Conservation (phyloP, 2,797 vertebrate species). For the Gallinago stenura region DNA sequence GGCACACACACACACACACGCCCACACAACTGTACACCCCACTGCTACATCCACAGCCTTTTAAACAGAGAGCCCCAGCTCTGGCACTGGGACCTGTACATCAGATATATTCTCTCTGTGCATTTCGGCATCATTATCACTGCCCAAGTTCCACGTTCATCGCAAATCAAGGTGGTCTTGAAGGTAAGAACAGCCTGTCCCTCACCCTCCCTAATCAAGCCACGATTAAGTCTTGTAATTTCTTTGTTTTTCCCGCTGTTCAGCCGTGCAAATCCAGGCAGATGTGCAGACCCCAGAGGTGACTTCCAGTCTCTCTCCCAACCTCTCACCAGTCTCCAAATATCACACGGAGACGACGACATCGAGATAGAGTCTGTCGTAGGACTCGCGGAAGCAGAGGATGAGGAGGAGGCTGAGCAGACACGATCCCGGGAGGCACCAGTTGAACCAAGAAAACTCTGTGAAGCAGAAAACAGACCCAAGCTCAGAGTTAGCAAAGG, state of each 20-base stretch:
- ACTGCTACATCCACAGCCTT: conserved; percentile 57
- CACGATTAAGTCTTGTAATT: conserved; percentile 24
- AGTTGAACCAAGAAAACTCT: conserved; percentile 98
- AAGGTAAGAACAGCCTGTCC: background rate
- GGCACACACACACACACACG: conserved; percentile 5
- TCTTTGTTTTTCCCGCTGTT: conserved; percentile 47
- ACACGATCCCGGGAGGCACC: conserved; percentile 95
- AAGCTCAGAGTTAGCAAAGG: background rate
- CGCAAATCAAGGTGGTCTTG: conserved; percentile 31
- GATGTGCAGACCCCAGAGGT: conserved; percentile 60
- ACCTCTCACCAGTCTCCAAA: background rate
- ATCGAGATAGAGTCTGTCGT: conserved; percentile 97
- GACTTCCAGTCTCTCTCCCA: conserved; percentile 62
- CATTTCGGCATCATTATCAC: conserved; percentile 23
- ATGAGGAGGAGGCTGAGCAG: conserved; percentile 94
- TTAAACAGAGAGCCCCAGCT: conserved; percentile 39
- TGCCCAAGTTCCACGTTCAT: conserved; percentile 31
- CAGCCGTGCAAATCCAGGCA: conserved; percentile 81
- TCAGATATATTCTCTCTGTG: conserved; percentile 11
- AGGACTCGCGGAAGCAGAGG: conserved; percentile 96
- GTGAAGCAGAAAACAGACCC: conserved; percentile 68
- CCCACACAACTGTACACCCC: background rate
- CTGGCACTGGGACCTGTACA: conserved; percentile 18
- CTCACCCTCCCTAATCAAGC: conserved; percentile 59
- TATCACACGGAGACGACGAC: conserved; percentile 93